Evolutionary conservation across 2,797 vertebrate species (phyloP).

Genomic region (Chelon labrosus): DNA sequence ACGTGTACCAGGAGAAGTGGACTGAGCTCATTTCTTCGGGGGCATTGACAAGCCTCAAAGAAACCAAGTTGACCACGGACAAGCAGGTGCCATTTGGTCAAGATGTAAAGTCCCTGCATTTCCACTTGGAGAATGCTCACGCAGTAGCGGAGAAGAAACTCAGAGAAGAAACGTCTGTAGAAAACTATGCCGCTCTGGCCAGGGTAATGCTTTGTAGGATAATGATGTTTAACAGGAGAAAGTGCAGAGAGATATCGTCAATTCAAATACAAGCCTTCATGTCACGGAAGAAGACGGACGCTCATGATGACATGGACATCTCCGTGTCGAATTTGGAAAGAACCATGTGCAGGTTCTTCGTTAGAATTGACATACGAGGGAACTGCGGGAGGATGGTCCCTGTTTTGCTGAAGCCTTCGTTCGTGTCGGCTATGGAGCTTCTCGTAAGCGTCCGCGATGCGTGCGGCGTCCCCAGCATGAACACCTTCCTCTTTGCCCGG

Average conservation of each 20-base stretch:
- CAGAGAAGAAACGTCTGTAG: conserved; percentile 18
- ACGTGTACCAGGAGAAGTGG: conserved; percentile 65
- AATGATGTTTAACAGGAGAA: conserved; percentile 65
- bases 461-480: conserved; percentile 55
- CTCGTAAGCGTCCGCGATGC: conserved; percentile 33
- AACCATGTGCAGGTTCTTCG: conserved; percentile 58
- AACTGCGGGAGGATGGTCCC: conserved; percentile 63
- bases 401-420: conserved; percentile 60
- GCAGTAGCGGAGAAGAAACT: conserved; percentile 52
- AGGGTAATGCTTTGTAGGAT: conserved; percentile 41
- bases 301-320: conserved; percentile 21
- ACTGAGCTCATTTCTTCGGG: conserved; percentile 50
- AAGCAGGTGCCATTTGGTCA: conserved; percentile 43
- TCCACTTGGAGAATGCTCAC: conserved; percentile 59
- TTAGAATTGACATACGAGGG: conserved; percentile 60
- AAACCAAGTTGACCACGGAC: conserved; percentile 10
- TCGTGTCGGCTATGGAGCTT: conserved; percentile 59
- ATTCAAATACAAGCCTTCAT: conserved; percentile 42
- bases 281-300: conserved; percentile 27
- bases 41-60: conserved; percentile 45
- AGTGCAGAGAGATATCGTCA: conserved; percentile 16
- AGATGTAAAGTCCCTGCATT: conserved; percentile 57
- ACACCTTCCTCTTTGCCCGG: conserved; percentile 64
- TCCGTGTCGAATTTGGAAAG: conserved; percentile 59
- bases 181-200: conserved; percentile 55